Evolutionary conservation across 2,888 invertebrate species (phyloP), one percentile per base, ranked within the genome.

Genomic region (Tipula lateralis): DNA sequence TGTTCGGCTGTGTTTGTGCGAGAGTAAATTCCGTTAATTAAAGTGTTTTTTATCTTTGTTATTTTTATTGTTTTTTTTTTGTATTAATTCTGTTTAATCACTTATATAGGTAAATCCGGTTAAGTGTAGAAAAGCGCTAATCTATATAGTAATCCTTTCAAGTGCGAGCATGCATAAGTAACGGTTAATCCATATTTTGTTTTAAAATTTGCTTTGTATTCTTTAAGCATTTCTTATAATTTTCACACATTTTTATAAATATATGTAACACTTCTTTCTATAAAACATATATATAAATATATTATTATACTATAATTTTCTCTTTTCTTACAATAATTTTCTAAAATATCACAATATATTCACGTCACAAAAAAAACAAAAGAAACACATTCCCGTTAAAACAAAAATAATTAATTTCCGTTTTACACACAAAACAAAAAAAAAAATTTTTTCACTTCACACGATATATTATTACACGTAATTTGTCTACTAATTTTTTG

Each of bases 321-420:
- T n/a, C 66, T 66, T 66, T 66, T 24, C 66, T 66, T 44, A n/a
- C 13, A 66, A 66, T 66, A 24, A 66, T 66, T 66, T 66, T 66
- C 66, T 66, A 66, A 66, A 66, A 66, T 66, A 66, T 66, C 66
- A 66, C 66, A 66, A 66, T 66, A 9, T 66, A 66, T 66, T 66
- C 66, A 66, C 66, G 66, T 66, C 66, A 66, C 66, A 66, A 44
- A 66, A 39, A 66, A 24, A 66, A 66, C 66, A 66, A 66, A 24
- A 66, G 66, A 66, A 66, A 66, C 66, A 66, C 66, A 66, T 66
- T 66, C 66, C 66, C 66, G 66, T 66, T 66, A 66, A 66, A 24
- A 66, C 32, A 32, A 5, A 39, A 39, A 39, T 13, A 24, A 66
- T 66, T 66, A 66, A 66, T 66, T 66, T 66, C 66, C 66, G 66